phyloP scores from a whole-genome alignment of 2,888 invertebrate genomes.

The Sinohyriopsis cumingii region DNA sequence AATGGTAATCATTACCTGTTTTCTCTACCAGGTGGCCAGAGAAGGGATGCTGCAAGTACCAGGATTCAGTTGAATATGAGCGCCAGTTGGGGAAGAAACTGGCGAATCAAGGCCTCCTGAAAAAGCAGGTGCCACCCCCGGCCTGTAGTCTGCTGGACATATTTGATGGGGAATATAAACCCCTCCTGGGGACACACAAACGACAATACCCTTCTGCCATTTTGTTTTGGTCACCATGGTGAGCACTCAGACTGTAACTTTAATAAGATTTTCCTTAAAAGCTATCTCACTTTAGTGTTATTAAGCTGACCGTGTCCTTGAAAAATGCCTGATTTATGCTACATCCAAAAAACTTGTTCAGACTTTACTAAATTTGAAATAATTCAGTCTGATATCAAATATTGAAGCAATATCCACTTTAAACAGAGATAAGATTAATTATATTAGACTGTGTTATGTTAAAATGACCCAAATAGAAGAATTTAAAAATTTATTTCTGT shows the following conservation, averaged over 20 bases:
- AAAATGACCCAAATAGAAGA: too few species aligned
- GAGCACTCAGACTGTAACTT: constrained; percentile 9
- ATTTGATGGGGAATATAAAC: constrained; percentile 67
- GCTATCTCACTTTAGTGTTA: background rate
- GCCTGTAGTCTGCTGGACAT: constrained; percentile 65
- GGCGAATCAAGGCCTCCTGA: constrained; percentile 68
- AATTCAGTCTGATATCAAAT: too few species aligned
- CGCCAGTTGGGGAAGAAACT: constrained; percentile 62
- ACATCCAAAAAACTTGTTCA: too few species aligned
- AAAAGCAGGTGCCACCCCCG: constrained; percentile 65
- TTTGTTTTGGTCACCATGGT: constrained; percentile 71
- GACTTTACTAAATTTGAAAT: too few species aligned
- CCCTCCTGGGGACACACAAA: constrained; percentile 60
- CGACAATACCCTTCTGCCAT: constrained; percentile 63
- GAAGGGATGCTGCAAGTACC: constrained; percentile 67
- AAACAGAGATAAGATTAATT: too few species aligned
- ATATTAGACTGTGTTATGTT: too few species aligned
- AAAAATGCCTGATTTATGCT: too few species aligned
- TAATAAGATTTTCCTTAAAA: background rate
- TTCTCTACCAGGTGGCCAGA: constrained; percentile 62
- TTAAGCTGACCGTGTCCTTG: background rate
- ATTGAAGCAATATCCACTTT: too few species aligned
- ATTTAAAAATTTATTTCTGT: too few species aligned
- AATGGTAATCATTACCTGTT: background rate
- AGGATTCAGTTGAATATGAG: constrained; percentile 62